Evolutionary conservation across 2,888 invertebrate genomes (phyloP).

Genomic region (Aphrophora alni): DNA sequence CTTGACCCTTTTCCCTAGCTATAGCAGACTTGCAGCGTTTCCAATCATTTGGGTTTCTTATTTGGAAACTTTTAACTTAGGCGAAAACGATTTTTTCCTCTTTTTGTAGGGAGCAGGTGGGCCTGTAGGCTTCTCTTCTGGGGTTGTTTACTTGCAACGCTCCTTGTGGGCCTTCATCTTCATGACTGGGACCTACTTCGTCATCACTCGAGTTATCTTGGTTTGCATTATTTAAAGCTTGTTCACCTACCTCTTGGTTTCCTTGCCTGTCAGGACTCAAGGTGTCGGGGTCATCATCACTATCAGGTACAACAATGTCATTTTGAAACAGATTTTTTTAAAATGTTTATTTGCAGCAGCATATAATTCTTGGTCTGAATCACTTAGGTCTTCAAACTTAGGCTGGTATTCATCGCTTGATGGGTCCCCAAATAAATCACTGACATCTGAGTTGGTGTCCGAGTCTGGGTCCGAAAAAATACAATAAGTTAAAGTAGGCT

Average conservation of each 20-base stretch:
- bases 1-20: background rate
- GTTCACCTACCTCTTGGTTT: no score
- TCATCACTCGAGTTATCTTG: background rate
- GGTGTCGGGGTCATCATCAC: background rate
- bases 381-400: background rate
- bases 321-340: background rate
- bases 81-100: constrained; percentile 10
- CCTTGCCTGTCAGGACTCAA: no score
- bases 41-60: background rate
- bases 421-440: constrained; percentile 4
- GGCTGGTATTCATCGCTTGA: constrained; percentile 9
- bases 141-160: background rate
- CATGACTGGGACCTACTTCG: background rate
- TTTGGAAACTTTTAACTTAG: constrained; percentile 1
- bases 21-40: background rate
- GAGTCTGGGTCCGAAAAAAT: background rate
- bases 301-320: constrained; percentile 9
- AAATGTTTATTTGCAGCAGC: background rate
- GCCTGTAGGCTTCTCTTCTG: background rate
- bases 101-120: background rate
- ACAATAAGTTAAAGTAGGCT: background rate
- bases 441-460: background rate
- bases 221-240: no score
- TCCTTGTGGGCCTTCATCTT: constrained; percentile 10
- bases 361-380: background rate